A percentile compares a stretch with the other conserved stretches of the same genome.
phyloP scores from a whole-genome alignment of 2,888 invertebrate species.

The Bibio marci region DNA sequence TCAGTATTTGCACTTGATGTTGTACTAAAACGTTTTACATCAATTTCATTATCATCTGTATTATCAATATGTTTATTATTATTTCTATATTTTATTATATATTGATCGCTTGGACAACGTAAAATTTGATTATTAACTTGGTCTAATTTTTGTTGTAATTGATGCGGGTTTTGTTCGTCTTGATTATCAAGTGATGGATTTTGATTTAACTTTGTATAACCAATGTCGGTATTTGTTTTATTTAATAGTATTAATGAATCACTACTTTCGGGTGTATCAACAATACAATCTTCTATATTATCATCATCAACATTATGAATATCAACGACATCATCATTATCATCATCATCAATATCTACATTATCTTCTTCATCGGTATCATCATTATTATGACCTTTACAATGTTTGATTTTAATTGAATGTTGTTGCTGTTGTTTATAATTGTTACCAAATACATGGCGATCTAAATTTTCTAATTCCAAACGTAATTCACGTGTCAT shows the following conservation, averaged over 20 bases:
- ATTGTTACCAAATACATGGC: slow-evolving; percentile 58
- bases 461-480: slow-evolving; percentile 67
- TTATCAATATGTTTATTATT: not conserved
- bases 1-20: slow-evolving; percentile 35
- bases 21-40: slow-evolving; percentile 18
- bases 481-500: slow-evolving; percentile 68
- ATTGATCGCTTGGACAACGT: slow-evolving; percentile 15
- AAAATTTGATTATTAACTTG: slow-evolving; percentile 26
- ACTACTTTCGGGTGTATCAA: no score
- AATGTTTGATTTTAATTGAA: slow-evolving; percentile 8
- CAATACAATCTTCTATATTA: no score
- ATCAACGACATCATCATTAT: not conserved
- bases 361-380: no score
- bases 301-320: not conserved
- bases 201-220: no score
- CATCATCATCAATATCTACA: slow-evolving; percentile 7
- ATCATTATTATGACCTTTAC: no score
- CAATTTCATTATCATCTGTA: slow-evolving; percentile 8
- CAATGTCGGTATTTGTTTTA: no score
- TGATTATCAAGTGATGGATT: slow-evolving; percentile 17
- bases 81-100: no score
- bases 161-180: slow-evolving; percentile 26
- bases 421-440: slow-evolving; percentile 11
- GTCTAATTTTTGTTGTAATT: no score
- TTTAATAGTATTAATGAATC: no score